These are phyloP conservation scores for Vulpes lagopus DNA, from an alignment of 2,113 vertebrate genomes.

Conservation along the genomic window DNA sequence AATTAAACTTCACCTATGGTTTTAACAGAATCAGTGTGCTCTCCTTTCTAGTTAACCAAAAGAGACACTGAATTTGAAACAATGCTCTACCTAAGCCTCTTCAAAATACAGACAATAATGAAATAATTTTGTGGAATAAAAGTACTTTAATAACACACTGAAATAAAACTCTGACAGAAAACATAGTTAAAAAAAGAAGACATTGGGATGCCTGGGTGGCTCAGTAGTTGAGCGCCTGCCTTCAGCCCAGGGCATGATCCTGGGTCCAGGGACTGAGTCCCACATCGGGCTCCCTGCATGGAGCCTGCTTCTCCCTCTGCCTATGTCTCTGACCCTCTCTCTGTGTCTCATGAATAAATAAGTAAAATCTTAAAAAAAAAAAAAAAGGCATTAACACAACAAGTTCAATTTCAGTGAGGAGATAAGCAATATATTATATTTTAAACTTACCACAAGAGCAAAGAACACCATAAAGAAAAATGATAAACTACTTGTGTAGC, in stretches of 20 bases:
- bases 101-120: constrained; percentile 49
- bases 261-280: too few relatives aligned
- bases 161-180: constrained; percentile 59
- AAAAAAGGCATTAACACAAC: constrained; percentile 82
- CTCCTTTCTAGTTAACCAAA: not conserved
- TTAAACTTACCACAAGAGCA: constrained; percentile 94
- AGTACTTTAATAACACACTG: constrained; percentile 44
- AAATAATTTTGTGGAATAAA: constrained; percentile 47
- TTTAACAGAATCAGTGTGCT: not conserved
- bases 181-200: constrained; percentile 62
- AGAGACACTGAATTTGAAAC: constrained; percentile 33
- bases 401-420: constrained; percentile 77
- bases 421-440: constrained; percentile 84
- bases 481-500: constrained; percentile 97
- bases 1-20: not conserved
- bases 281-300: too few relatives aligned
- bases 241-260: too few relatives aligned
- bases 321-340: too few relatives aligned
- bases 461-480: constrained; percentile 97
- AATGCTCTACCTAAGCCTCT: not conserved
- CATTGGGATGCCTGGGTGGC: too few relatives aligned
- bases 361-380: not conserved
- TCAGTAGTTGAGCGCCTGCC: too few relatives aligned
- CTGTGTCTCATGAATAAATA: too few relatives aligned
- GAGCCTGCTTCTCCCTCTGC: too few relatives aligned